Percentiles rank a stretch among this genome's conserved stretches.
Evolutionary conservation across 2,113 vertebrate genomes (phyloP).

Genomic region (Drymodes brunneopygia): DNA sequence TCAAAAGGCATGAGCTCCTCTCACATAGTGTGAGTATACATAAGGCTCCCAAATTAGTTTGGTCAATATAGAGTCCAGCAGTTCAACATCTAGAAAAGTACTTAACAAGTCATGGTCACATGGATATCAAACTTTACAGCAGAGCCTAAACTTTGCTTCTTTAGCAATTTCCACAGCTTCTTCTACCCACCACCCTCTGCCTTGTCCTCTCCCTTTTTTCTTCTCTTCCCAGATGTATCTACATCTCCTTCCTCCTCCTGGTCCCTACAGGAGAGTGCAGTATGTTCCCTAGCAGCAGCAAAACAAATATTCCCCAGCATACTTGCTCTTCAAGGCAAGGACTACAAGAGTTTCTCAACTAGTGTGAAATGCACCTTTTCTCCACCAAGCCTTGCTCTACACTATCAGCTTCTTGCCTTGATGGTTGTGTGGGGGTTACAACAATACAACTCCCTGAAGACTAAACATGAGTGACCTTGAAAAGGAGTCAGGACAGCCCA

Average conservation of each 20-base stretch:
- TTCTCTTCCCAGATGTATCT: not conserved
- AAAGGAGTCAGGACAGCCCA: not conserved
- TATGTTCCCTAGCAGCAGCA: fast-evolving
- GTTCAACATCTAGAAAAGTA: not conserved
- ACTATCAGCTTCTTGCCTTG: not conserved
- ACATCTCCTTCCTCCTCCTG: not conserved
- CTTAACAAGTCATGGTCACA: not conserved
- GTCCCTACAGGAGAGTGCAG: not conserved
- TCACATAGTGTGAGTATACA: not conserved
- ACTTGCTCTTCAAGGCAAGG: not conserved
- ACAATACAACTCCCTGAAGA: not conserved
- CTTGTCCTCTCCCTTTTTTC: not conserved
- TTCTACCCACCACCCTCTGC: not conserved
- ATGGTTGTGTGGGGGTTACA: not conserved
- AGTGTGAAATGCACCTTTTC: not conserved
- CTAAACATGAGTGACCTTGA: not conserved
- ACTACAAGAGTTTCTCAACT: not conserved
- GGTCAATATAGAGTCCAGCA: not conserved
- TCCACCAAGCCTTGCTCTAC: not conserved
- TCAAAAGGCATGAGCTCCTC: not conserved
- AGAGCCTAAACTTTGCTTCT: not conserved
- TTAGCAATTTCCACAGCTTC: not conserved
- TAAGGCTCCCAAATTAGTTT: not conserved
- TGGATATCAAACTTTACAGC: not conserved
- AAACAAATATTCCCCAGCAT: not conserved